Base-by-base conservation (phyloP, 1,140 invertebrate species). In the Harlomillsia oculata region DNA sequence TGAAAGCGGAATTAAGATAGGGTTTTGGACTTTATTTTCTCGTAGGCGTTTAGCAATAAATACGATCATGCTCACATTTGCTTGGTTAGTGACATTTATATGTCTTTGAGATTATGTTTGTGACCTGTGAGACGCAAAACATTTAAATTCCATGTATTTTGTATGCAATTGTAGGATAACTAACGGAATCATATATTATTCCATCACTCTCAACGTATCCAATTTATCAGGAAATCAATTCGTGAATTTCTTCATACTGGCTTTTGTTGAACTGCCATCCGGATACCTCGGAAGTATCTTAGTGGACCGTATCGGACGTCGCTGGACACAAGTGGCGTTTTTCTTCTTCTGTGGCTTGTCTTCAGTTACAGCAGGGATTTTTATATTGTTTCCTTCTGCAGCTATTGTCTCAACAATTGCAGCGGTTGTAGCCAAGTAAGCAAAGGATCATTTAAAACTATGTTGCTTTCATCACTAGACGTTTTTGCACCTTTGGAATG, bases 211-310 rank as follows among this genome's bases (percentile, higher is more conserved):
- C 40, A 81, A 79, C 63, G 75, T 79, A 6, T 77, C 74, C 59
- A 79, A 79, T 54, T 67, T 81, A 62, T 72, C 74, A 37, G 81
- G 79, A 36, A 82, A 82, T 70, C 80, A 80, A 18, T 84, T 82
- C 66, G 64, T 83, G 41, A 83, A 83, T 69, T 82, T 81, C 69
- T 74, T 80, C 53, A 74, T 77, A 61, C 77, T 82, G 65, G 74
- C 76, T 43, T 53, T 80, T 6, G 75, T 76, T 20, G 82, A 83
- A 67, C 69, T 82, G 9, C 80, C 80, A 2, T 4, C 50, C 37
- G 60, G 51, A 5, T 50, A 23, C 23, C 5, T 44, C 20, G 60
- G 60, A 5, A 53, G 56, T n/a, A 11, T 44, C 20, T 32, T 62
- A 2, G 60, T 37, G 2, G 55, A 62, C 23, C 54, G 40, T 16